Base-by-base conservation (phyloP, 2,888 invertebrate genomes). In the Colletes collaris region DNA sequence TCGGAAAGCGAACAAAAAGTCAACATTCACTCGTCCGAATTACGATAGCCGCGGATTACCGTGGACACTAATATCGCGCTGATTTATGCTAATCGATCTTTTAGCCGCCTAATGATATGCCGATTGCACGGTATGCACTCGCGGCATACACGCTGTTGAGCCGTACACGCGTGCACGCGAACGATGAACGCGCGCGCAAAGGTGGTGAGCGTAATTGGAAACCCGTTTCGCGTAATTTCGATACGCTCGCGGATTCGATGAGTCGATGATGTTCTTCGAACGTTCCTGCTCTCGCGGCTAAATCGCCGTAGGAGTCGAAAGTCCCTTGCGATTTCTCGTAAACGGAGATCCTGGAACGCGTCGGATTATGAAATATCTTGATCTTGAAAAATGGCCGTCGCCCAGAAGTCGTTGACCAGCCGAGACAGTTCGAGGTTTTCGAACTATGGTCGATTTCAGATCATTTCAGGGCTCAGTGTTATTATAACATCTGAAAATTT, bases 1-100 rank as follows among this genome's bases (percentile, higher is more conserved):
- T 7, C 53, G 65, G 50, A 77, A 58, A 62, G 27, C 46, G 59
- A 76, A 62, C 40, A 56, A 67, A 60, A 50, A 7, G 7, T 11
- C 60, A 62, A 71, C 76, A 67, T 72, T 72, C 75, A 49, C 71
- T 69, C 67, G 63, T 63, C 68, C 79, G 74, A 68, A 74, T 84
- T 82, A 85, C 82, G 77, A 80, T 80, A 74, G 60, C 13, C 56
- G 56, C 6, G 62, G 44, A 75, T 79, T 58, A 58, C 69, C 73
- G 59, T 27, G 72, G 58, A 70, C 68, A 69, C 67, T 77, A 82
- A 84, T 82, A 85, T 81, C 76, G 19, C 69, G 76, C 58, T 85
- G 84, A 88, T 88, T 88, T 87, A 87, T 87, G 80, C 77, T 88
- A 88, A 88, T 88, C 81, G 83, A 81, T 81, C 63, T 73, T 27